Evolutionary conservation across 2,113 vertebrate genomes (phyloP), one percentile per base, ranked within the genome.

Genomic region (Campylomormyrus tamandua): DNA sequence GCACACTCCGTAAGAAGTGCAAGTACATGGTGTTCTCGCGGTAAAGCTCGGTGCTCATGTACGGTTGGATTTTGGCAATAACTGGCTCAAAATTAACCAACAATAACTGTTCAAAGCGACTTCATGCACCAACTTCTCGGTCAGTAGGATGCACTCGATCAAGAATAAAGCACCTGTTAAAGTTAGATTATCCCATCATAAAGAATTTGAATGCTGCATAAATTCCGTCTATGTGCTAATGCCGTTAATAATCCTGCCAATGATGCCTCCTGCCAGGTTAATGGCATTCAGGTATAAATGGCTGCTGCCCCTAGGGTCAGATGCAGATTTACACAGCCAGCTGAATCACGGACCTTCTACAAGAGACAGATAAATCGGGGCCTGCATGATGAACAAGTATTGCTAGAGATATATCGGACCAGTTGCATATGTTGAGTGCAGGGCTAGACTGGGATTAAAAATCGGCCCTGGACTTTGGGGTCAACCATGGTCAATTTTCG

Each of bases 131-230:
- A 53, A 31, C 50, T 39, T 53, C n/a, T 39, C 17, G 35, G 50
- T n/a, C 2, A 27, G 49, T 27, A 42, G 13, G 31, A 56, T 27
- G 53, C 50, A 56, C 50, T 48, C 13, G 31, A 87, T 87, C 50
- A 35, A 87, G 31, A 87, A 17, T 87, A 56, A 56, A 87, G 7
- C 31, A 56, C 13, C 85, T 52, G 31, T 87, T 53, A 53, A 87
- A 35, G 85, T 53, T 87, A 8, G n/a, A 87, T 87, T 27, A 87
- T 19, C 15, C 17, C 50, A 50, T 19, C 24, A 9, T 52, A 52
- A 53, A 53, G 13, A 87, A 50, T 87, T 19, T 53, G 85, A 87
- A 53, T 48, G 50, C 85, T 39, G 85, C 85, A 87, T 87, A 87
- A 35, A 87, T 87, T 87, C 13, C 24, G 39, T 84, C 83, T 84